A percentile compares a stretch with the other conserved stretches of the same genome.
Evolutionary conservation across 2,797 vertebrate species (phyloP).

Genomic region (Halcyon badia): DNA sequence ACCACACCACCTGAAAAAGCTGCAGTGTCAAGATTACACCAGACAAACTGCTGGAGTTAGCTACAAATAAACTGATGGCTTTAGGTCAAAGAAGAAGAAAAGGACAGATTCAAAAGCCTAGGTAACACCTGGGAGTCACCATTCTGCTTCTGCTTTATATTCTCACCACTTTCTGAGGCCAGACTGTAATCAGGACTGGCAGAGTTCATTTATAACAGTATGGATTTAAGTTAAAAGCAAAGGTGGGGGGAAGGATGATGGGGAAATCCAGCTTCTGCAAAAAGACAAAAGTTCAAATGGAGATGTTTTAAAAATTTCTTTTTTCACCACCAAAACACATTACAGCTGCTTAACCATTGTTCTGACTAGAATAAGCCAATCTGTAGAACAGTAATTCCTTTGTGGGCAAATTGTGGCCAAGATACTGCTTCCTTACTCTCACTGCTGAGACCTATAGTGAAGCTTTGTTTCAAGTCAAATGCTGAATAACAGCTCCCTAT

Average conservation of each 20-base stretch:
- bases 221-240: neutral
- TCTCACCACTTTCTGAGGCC: neutral
- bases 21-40: neutral
- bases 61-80: neutral
- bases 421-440: neutral
- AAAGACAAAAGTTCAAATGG: neutral
- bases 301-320: neutral
- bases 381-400: conserved; percentile 28
- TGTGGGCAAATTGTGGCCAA: neutral
- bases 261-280: neutral
- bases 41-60: neutral
- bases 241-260: fast-evolving
- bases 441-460: neutral
- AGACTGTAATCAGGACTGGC: neutral
- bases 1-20: neutral
- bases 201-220: neutral
- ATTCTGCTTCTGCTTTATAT: neutral
- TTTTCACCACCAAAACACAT: neutral
- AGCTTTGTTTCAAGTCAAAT: conserved; percentile 20
- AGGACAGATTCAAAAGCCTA: neutral
- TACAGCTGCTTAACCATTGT: conserved; percentile 3
- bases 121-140: conserved; percentile 9
- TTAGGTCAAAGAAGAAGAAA: neutral
- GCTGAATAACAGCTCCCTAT: conserved; percentile 3
- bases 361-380: conserved; percentile 18